phyloP scores from a whole-genome alignment of 2,888 invertebrate genomes.

The Chrysopilus asiliformis region DNA sequence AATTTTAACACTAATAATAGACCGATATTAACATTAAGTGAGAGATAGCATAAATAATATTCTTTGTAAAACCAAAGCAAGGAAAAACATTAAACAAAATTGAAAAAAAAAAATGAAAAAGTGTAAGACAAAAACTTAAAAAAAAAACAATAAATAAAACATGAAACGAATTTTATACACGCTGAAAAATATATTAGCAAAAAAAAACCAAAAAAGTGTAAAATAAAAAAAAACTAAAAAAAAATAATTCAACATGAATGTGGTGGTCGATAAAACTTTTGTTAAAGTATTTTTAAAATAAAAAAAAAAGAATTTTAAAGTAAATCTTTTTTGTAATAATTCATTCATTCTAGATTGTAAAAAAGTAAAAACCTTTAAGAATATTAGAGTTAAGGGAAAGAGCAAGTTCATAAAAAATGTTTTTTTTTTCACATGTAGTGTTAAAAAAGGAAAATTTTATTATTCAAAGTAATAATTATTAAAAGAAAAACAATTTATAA shows the following conservation, averaged over 20 bases:
- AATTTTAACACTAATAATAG: no score
- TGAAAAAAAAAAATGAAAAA: no score
- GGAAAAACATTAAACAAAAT: no score
- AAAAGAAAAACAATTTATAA: not conserved
- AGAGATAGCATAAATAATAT: no score
- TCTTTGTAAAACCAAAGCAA: no score
- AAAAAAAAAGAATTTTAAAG: not conserved
- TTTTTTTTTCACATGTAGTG: not conserved
- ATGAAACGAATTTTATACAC: constrained; percentile 8
- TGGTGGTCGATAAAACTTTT: constrained; percentile 1
- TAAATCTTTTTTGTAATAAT: not conserved
- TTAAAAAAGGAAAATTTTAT: no score
- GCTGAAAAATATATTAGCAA: constrained; percentile 5
- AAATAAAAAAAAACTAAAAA: constrained; percentile 3
- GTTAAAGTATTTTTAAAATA: constrained; percentile 7
- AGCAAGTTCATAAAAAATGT: not conserved
- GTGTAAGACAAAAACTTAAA: constrained; percentile 5
- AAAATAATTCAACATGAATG: constrained; percentile 2
- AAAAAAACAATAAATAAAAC: constrained; percentile 9
- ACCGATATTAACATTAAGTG: no score
- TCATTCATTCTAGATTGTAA: not conserved
- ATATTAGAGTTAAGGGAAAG: no score
- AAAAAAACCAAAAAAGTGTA: constrained; percentile 4
- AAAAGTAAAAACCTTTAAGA: not conserved
- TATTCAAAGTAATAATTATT: not conserved